Base-by-base conservation (phyloP, 2,888 invertebrate genomes). In the Sesia bembeciformis region DNA sequence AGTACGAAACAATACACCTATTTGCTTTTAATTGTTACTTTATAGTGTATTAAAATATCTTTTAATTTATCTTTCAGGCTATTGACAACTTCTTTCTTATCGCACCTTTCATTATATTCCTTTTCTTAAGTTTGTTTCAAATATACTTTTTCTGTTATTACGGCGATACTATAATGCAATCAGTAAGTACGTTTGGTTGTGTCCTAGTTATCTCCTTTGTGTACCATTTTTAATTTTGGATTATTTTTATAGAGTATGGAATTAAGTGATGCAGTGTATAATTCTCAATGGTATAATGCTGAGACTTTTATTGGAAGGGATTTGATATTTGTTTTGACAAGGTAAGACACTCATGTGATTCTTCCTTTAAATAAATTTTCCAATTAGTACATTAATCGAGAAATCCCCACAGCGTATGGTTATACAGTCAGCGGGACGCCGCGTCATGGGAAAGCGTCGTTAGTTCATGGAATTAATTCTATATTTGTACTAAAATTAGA, bases 61-160 rank as follows among this genome's bases (percentile, higher is more conserved):
- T 3, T 41, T 39, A 53, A 5, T 39, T 46, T 59, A 59, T 53
- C 43, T 79, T 77, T 39, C 64, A 82, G 80, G 72, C 66, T 42
- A 68, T 74, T 1, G 62, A 72, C 8, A 70, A 72, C 50, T 53
- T 69, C n/a, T 57, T 66, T 23, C 52, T 72, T 42, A 69, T 70
- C 58, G 58, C 63, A 3, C 74, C 78, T 4, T 82, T 78, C 56
- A 59, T 70, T 3, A 53, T 62, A 4, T 79, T 80, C 56, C 62
- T 80, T 3, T 49, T 59, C 4, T 61, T 74, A 58, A 71, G 70
- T n/a, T 60, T 72, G 49, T 52, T 74, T 6, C 81, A 83, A 65
- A 74, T 78, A 62, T 81, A 65, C 61, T 60, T 76, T 4, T 62
- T 78, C 39, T 82, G 81, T 60, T 78, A 77, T 60, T 81, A 71